Conservation (phyloP, 2,113 vertebrate species). For the Phaethornis superciliosus region DNA sequence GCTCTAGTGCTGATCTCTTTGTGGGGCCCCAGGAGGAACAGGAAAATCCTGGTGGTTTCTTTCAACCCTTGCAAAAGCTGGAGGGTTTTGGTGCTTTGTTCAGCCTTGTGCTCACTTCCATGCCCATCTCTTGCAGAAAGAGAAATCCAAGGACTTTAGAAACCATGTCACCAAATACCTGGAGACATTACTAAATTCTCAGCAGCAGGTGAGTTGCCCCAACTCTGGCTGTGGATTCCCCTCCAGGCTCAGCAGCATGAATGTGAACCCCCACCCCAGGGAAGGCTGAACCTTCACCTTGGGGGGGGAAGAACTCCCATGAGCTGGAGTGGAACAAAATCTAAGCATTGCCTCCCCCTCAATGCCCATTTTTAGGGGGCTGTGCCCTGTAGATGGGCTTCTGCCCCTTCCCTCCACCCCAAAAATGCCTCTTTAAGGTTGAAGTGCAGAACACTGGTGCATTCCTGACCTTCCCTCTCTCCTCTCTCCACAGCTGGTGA, state of each 20-base stretch:
- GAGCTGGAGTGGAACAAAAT: too few species aligned
- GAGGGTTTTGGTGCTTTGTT: not conserved
- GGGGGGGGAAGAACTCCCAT: fast-evolving
- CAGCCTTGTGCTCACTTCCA: not conserved
- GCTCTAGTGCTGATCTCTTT: not conserved
- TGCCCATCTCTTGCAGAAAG: conserved; percentile 79
- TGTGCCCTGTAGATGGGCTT: not conserved
- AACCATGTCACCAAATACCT: conserved; percentile 90
- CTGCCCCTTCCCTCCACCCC: too few species aligned
- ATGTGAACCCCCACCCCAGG: not conserved
- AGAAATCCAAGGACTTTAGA: conserved; percentile 93
- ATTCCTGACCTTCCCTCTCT: not conserved
- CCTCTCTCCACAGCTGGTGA: conserved; percentile 84
- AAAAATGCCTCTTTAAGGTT: not conserved
- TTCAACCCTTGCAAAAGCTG: not conserved
- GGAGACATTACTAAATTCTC: conserved; percentile 87
- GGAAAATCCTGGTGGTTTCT: not conserved
- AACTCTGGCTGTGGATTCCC: too few species aligned
- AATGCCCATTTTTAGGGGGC: not conserved
- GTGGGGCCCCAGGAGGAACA: not conserved
- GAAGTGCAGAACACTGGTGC: not conserved
- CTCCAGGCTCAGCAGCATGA: too few species aligned
- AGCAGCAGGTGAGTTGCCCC: conserved; percentile 88
- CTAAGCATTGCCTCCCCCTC: not conserved
- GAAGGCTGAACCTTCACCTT: too few species aligned